These are phyloP conservation scores for Panthera tigris DNA, from an alignment of 2,113 vertebrate genomes.

Conservation along the genomic window DNA sequence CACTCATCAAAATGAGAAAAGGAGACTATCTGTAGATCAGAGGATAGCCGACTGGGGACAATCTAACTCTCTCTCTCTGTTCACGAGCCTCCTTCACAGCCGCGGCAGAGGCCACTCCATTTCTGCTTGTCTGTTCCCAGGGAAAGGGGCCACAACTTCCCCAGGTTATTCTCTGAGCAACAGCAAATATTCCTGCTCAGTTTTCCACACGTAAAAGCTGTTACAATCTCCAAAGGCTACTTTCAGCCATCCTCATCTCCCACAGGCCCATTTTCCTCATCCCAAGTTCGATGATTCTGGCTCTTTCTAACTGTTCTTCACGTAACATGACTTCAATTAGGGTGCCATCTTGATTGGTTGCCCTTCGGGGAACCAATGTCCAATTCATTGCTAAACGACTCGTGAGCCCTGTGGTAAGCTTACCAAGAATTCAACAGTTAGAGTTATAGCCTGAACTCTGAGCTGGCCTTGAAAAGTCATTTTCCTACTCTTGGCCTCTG, in stretches of 20 bases:
- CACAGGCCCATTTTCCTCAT: background rate
- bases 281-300: background rate
- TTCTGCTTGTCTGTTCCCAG: background rate
- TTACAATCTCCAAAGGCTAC: background rate
- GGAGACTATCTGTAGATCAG: background rate
- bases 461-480: background rate
- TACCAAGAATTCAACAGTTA: background rate
- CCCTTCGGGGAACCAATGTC: background rate
- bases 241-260: background rate
- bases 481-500: background rate
- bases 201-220: background rate
- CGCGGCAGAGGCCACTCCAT: background rate
- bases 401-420: background rate
- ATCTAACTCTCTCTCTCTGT: background rate
- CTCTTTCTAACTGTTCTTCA: constrained; percentile 15
- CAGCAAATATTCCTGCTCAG: background rate
- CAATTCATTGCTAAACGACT: background rate
- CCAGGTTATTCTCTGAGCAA: background rate
- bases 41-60: background rate
- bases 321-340: constrained; percentile 35
- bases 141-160: background rate
- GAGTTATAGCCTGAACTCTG: background rate
- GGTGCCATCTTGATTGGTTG: background rate
- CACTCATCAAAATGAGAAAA: background rate
- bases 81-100: background rate